A percentile compares a stretch with the other conserved stretches of the same genome.
Conservation (phyloP, 2,113 vertebrate species). For the Pseudopodoces humilis region DNA sequence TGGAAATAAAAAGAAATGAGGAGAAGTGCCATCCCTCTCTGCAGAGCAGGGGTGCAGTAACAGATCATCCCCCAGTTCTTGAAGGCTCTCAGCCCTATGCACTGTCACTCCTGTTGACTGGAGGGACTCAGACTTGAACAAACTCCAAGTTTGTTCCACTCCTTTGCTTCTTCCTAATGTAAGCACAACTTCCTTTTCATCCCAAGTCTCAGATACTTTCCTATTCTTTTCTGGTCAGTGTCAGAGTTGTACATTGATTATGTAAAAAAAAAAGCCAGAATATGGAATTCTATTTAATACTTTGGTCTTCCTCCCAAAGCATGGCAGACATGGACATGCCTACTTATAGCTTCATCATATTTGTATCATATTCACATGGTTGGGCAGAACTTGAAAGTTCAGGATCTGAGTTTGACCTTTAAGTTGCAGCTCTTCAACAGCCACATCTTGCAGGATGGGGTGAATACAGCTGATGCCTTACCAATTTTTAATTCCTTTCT, state of each 20-base stretch:
- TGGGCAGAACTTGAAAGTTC: neutral
- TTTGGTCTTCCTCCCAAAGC: neutral
- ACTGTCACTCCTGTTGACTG: neutral
- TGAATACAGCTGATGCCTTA: neutral
- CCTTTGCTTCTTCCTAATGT: neutral
- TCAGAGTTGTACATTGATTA: neutral
- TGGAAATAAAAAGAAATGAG: neutral
- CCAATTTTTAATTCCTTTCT: neutral
- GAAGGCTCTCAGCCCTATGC: neutral
- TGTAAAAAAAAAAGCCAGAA: neutral
- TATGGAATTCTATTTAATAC: neutral
- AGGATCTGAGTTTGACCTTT: neutral
- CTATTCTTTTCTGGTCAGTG: neutral
- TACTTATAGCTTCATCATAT: neutral
- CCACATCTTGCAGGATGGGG: neutral
- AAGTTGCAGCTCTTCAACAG: neutral
- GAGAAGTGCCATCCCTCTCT: neutral
- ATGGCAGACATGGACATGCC: neutral
- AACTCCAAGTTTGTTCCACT: neutral
- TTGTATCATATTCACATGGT: fast-evolving
- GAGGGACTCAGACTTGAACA: neutral
- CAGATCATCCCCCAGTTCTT: neutral
- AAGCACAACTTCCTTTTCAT: neutral
- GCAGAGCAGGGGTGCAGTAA: neutral
- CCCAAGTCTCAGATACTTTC: neutral